Conservation (phyloP, 2,797 vertebrate genomes). For the Euphonia xanthogaster region DNA sequence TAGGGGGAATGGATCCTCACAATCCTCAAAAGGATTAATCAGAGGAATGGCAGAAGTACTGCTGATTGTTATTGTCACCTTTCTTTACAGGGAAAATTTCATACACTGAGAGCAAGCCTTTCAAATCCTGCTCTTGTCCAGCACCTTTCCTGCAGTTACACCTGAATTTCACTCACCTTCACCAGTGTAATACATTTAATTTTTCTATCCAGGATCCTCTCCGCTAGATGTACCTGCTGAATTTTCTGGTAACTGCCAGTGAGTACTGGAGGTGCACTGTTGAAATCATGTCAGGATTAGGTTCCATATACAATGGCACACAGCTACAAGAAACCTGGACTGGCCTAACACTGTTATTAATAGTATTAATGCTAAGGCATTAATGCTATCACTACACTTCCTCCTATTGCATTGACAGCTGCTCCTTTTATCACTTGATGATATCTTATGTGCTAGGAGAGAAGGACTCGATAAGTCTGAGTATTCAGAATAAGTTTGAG, state of each 20-base stretch:
- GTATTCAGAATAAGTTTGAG: neutral
- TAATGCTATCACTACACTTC: neutral
- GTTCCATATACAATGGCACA: neutral
- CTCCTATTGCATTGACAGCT: neutral
- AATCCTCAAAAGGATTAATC: neutral
- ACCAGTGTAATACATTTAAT: neutral
- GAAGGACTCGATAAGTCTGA: neutral
- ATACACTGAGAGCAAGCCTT: neutral
- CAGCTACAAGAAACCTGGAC: neutral
- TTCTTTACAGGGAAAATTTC: neutral
- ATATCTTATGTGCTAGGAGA: neutral
- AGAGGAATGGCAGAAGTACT: neutral
- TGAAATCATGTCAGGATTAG: neutral
- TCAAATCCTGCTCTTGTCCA: neutral
- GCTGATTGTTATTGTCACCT: neutral
- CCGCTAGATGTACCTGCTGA: neutral
- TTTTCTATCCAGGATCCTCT: neutral
- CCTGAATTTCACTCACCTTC: neutral
- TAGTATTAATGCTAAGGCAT: neutral
- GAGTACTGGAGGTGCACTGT: neutral
- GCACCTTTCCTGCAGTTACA: neutral
- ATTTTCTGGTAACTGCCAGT: neutral
- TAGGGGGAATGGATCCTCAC: neutral
- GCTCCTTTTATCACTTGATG: neutral
- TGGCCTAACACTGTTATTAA: neutral